Evolutionary conservation across 2,797 vertebrate genomes (phyloP).

Genomic region (Myotis vivesi): DNA sequence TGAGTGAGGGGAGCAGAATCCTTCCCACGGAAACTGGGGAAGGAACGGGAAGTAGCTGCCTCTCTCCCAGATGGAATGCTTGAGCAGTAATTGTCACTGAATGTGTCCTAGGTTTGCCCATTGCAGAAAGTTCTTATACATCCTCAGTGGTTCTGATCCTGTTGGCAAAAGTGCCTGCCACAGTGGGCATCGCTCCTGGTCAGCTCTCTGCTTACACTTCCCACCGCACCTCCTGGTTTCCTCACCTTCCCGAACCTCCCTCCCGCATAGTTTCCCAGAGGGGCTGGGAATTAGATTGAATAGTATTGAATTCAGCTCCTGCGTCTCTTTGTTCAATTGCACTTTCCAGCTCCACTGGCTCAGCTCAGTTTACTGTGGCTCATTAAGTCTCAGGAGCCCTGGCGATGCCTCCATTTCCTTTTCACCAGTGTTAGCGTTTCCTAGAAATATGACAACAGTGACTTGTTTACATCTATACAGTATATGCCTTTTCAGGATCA

Average conservation of each 20-base stretch:
- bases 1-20: too few species aligned
- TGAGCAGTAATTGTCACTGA: rapidly evolving
- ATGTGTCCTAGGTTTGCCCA: background rate
- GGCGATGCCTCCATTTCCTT: background rate
- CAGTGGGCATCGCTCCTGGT: background rate
- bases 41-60: background rate
- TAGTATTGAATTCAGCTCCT: background rate
- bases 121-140: background rate
- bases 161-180: background rate
- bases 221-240: background rate
- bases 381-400: background rate
- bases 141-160: background rate
- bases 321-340: background rate
- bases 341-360: rapidly evolving
- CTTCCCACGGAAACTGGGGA: background rate
- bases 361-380: background rate
- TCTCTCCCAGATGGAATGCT: too few species aligned
- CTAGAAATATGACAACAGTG: background rate
- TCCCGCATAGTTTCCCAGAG: background rate
- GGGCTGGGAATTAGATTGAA: background rate
- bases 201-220: background rate
- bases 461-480: background rate
- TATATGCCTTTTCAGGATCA: background rate
- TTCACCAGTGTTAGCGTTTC: background rate
- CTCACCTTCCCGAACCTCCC: background rate